phyloP scores from a whole-genome alignment of 2,888 invertebrate species.

The Ophioninae sp. region DNA sequence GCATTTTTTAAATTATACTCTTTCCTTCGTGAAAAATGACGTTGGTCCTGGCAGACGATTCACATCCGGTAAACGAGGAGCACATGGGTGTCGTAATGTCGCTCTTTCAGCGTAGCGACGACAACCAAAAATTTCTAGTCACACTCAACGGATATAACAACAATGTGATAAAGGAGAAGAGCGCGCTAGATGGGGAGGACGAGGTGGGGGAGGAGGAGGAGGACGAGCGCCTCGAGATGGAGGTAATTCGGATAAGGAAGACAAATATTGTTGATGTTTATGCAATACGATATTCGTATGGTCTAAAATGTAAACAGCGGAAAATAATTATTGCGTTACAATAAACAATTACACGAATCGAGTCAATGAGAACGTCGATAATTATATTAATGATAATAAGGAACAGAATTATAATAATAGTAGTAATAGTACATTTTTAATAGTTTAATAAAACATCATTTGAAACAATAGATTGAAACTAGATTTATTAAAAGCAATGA shows the following conservation, averaged over 20 bases:
- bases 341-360: too few relatives aligned
- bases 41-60: slow-evolving; percentile 66
- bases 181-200: slow-evolving; percentile 72
- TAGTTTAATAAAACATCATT: too few relatives aligned
- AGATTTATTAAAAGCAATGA: too few relatives aligned
- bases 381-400: too few relatives aligned
- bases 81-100: slow-evolving; percentile 78
- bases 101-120: slow-evolving; percentile 77
- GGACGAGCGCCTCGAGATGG: slow-evolving; percentile 72
- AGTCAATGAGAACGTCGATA: too few relatives aligned
- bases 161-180: slow-evolving; percentile 73
- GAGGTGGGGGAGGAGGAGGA: slow-evolving; percentile 65
- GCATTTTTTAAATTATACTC: neutral
- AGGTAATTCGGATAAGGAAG: slow-evolving; percentile 66
- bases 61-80: slow-evolving; percentile 73
- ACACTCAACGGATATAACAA: slow-evolving; percentile 79
- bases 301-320: too few relatives aligned
- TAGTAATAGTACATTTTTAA: too few relatives aligned
- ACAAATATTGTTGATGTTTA: too few relatives aligned
- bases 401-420: too few relatives aligned
- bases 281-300: too few relatives aligned
- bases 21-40: neutral
- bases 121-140: slow-evolving; percentile 79
- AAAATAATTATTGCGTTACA: too few relatives aligned
- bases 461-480: too few relatives aligned